Conservation (phyloP, 2,113 vertebrate species). For the Fukomys damarensis region DNA sequence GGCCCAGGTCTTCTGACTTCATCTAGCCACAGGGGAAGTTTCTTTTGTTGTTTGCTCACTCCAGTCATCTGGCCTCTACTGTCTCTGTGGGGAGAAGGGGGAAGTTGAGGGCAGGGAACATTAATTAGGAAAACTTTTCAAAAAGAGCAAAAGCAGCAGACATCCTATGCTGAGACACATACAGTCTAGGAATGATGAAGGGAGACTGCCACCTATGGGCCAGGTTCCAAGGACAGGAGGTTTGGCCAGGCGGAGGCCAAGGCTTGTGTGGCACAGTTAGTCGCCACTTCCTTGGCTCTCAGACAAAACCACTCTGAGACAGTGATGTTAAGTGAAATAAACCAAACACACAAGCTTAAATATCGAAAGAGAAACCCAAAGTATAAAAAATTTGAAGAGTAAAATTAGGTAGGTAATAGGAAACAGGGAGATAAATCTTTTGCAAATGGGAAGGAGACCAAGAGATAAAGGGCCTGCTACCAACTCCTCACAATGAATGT, state of each 20-base stretch:
- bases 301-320: neutral
- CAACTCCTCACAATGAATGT: neutral
- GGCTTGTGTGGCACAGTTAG: neutral
- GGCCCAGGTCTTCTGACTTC: neutral
- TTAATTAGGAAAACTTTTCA: neutral
- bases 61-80: neutral
- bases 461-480: neutral
- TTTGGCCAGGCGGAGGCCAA: neutral
- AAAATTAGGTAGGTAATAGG: neutral
- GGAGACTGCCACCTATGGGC: constrained; percentile 79
- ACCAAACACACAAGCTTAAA: neutral
- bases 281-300: no score
- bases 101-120: neutral
- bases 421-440: neutral
- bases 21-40: neutral
- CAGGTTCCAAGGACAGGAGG: constrained; percentile 45
- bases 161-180: neutral
- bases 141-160: neutral
- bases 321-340: neutral
- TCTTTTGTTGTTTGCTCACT: neutral
- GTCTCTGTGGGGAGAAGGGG: neutral
- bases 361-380: neutral
- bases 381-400: neutral
- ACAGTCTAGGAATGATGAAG: neutral
- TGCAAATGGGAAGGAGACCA: neutral